Percentiles rank a stretch among this genome's conserved stretches.
These are phyloP conservation scores for Idris sp. DNA, from an alignment of 1,140 invertebrate genomes.

Conservation along the genomic window DNA sequence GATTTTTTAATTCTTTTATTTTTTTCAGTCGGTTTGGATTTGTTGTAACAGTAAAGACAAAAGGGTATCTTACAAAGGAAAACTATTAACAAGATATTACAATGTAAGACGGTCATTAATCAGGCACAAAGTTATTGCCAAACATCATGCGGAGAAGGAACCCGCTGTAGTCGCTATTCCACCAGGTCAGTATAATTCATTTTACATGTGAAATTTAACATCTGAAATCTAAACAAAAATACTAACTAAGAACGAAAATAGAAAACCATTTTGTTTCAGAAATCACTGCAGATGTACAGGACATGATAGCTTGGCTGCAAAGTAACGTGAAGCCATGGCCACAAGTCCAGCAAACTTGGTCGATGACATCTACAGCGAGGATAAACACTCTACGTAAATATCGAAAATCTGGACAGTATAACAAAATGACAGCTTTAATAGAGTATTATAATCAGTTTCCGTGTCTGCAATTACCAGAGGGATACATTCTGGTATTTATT, in stretches of 20 bases:
- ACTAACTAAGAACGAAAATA: no score
- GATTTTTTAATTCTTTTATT: background rate
- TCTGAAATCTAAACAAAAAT: no score
- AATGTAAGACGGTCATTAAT: constrained; percentile 49
- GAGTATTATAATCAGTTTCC: constrained; percentile 41
- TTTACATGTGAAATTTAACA: background rate
- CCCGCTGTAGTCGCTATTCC: constrained; percentile 7
- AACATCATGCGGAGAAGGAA: constrained; percentile 41
- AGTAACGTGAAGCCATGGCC: constrained; percentile 34
- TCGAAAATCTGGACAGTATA: constrained; percentile 20
- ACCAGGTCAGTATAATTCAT: constrained; percentile 14
- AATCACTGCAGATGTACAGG: constrained; percentile 33
- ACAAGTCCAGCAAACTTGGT: constrained; percentile 34
- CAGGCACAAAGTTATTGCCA: constrained; percentile 46
- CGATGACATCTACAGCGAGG: constrained; percentile 20
- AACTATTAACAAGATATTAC: constrained; percentile 48
- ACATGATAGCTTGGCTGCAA: constrained; percentile 29
- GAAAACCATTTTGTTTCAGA: constrained; percentile 21
- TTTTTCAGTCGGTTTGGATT: constrained; percentile 49
- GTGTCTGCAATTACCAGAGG: constrained; percentile 28
- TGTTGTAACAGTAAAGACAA: constrained; percentile 37
- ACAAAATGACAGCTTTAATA: constrained; percentile 12
- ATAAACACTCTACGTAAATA: constrained; percentile 29
- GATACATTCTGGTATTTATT: constrained; percentile 31
- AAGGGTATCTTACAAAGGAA: constrained; percentile 51